Conservation (phyloP, 1,140 invertebrate species). For the Oreohelix idahoensis region DNA sequence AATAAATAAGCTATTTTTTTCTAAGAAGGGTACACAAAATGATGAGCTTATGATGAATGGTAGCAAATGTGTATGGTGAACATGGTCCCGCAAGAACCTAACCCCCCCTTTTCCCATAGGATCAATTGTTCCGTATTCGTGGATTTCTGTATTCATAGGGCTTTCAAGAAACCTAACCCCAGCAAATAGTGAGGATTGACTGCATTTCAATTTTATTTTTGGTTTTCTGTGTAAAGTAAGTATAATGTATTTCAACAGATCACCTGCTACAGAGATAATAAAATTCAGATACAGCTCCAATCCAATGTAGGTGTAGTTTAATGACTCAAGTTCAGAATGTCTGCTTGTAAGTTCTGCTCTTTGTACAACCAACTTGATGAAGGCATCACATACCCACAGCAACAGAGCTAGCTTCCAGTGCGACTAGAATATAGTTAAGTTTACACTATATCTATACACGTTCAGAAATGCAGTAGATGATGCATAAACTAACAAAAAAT, state of each 20-base stretch:
- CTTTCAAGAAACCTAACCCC: no score
- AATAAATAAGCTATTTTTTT: no score
- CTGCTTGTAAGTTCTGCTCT: slow-evolving; percentile 22
- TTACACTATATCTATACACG: slow-evolving; percentile 19
- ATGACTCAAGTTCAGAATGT: slow-evolving; percentile 48
- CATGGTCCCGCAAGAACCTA: no score
- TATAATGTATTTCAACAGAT: neutral
- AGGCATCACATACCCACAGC: slow-evolving; percentile 67
- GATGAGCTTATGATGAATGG: no score
- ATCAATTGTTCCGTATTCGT: no score
- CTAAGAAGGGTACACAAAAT: no score
- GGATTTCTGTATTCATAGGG: no score
- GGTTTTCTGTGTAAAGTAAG: no score
- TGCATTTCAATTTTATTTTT: no score
- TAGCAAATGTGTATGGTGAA: no score
- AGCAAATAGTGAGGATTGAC: no score
- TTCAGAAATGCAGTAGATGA: neutral
- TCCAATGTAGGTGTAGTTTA: slow-evolving; percentile 66
- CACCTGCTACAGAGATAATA: slow-evolving; percentile 57
- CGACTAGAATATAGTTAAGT: slow-evolving; percentile 49
- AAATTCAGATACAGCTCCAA: slow-evolving; percentile 65
- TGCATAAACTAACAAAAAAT: neutral
- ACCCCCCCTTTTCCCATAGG: no score
- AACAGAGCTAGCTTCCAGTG: slow-evolving; percentile 65
- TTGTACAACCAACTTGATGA: slow-evolving; percentile 56